Evolutionary conservation across 2,797 vertebrate genomes (phyloP), one percentile per base, ranked within the genome.

Genomic region (Heterohyrax brucei): DNA sequence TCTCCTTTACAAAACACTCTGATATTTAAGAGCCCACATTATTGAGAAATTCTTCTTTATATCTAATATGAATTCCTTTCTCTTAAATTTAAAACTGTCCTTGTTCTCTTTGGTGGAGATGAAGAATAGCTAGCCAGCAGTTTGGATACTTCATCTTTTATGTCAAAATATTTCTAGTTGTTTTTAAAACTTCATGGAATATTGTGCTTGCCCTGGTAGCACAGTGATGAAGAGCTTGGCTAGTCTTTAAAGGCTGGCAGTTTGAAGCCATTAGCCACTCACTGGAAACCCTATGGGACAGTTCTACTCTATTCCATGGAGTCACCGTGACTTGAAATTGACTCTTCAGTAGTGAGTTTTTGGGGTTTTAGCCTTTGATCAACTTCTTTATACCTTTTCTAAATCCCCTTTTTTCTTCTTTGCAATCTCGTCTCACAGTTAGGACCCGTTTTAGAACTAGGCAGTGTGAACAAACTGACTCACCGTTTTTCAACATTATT

Each of bases 11-110:
- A 94, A 92, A 77, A 4, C 8, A n/a, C 89, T 85, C 84, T 53
- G 78, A 56, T 83, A 82, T 94, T 97, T 94, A 89, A 89, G 21
- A 94, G 91, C n/a, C 33, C 56, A 50, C 30, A 44, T 92, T 78
- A 79, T 87, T 79, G 90, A 87, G 64, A 96, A 87, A 95, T 76
- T 87, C 26, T 95, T 95, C 77, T 62, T 86, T 89, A 62, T 94
- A 77, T 85, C 70, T 97, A 86, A 91, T 64, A 10, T 59, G 84
- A 95, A 87, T 93, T 72, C 80, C 12, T 64, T 66, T 95, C 39
- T 18, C 59, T 88, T 30, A 22, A 88, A 85, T 53, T 84, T 44
- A 79, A 93, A 93, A 72, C 85, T 91, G 85, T 89, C 24, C 10
- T 61, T 77, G n/a, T 92, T 92, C 81, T 68, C 39, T 89, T 91